Percentiles rank a stretch among this genome's conserved stretches.
Evolutionary conservation across 2,113 vertebrate species (phyloP).

Genomic region (Heterocephalus glaber): DNA sequence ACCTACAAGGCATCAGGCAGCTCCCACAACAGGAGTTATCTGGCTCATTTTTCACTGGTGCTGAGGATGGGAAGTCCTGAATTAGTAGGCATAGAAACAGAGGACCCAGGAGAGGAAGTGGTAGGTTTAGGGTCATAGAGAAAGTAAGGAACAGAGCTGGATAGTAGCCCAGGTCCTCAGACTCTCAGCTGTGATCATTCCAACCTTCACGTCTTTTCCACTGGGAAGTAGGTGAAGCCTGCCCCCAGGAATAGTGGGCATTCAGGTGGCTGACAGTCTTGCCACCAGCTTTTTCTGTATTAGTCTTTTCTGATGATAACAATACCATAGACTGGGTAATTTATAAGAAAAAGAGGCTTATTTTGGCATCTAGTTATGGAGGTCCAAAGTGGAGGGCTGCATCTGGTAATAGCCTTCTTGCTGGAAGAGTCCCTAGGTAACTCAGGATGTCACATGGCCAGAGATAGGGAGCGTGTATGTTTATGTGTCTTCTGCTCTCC

Average conservation of each 20-base stretch:
- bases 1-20: not conserved
- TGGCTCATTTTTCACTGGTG: not conserved
- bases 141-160: not conserved
- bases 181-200: not conserved
- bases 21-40: not conserved
- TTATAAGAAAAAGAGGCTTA: not conserved
- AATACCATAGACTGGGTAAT: not conserved
- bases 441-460: not conserved
- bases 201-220: not conserved
- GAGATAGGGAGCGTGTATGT: not conserved
- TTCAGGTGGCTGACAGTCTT: conserved; percentile 11
- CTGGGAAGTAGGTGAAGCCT: not conserved
- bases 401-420: not conserved
- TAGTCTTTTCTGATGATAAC: not conserved
- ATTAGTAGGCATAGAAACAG: not conserved
- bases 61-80: not conserved
- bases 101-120: not conserved
- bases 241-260: not conserved
- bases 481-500: not conserved
- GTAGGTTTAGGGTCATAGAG: not conserved
- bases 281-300: not conserved
- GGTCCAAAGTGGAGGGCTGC: not conserved
- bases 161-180: not conserved
- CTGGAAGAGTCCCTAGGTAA: not conserved
- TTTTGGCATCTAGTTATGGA: not conserved